phyloP scores from a whole-genome alignment of 2,113 vertebrate species.

The Mormoops blainvillei region DNA sequence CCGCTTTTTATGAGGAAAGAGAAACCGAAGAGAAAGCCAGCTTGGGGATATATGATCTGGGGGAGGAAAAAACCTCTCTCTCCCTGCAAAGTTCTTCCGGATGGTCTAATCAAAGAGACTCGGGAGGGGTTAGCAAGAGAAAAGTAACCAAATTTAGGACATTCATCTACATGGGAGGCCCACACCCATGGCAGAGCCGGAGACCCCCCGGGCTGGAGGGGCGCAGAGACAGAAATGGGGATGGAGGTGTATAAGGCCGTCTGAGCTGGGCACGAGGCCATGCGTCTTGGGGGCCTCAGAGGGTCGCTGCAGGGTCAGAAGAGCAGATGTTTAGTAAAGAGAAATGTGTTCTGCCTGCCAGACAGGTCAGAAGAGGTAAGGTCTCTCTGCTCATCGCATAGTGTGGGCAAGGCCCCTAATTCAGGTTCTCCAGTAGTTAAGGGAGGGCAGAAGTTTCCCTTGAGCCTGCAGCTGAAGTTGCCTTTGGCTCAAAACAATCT shows the following conservation, averaged over 20 bases:
- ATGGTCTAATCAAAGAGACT: not conserved
- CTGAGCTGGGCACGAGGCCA: not conserved
- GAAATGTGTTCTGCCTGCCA: not conserved
- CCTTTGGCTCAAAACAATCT: not conserved
- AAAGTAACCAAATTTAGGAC: not conserved
- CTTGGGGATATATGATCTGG: not conserved
- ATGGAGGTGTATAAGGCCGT: not conserved
- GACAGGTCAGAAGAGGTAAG: not conserved
- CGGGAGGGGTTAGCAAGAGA: not conserved
- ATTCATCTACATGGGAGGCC: not conserved
- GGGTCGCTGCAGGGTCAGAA: not conserved
- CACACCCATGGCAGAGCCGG: not conserved
- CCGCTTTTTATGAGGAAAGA: no score
- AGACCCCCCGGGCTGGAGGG: not conserved
- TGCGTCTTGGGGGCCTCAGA: not conserved
- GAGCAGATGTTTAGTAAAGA: not conserved
- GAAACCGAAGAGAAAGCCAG: not conserved
- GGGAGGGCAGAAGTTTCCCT: not conserved
- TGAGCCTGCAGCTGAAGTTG: not conserved
- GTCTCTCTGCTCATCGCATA: not conserved
- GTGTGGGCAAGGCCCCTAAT: not conserved
- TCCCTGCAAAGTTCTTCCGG: no score
- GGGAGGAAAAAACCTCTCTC: no score
- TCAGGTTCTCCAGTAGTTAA: not conserved
- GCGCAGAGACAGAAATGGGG: not conserved